Evolutionary conservation across 2,113 vertebrate genomes (phyloP).

Genomic region (Panthera uncia): DNA sequence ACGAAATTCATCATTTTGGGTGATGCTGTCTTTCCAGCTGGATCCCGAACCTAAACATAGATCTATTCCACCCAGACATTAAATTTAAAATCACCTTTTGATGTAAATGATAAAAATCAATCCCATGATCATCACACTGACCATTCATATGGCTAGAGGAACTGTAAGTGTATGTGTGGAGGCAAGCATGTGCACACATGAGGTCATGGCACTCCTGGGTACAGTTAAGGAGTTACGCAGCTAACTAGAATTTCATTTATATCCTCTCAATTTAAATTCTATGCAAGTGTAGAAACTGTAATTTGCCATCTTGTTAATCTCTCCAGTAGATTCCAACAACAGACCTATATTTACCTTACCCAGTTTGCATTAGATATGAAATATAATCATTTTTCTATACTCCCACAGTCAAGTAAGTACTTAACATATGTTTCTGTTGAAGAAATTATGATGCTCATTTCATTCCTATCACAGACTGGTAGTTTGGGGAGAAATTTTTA

Average conservation of each 20-base stretch:
- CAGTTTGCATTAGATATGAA: slow-evolving; percentile 29
- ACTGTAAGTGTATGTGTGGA: not conserved
- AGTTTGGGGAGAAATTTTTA: not conserved
- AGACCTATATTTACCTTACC: slow-evolving; percentile 34
- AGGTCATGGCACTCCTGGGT: not conserved
- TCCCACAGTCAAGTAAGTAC: slow-evolving; percentile 5
- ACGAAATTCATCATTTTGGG: slow-evolving; percentile 23
- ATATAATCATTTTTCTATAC: slow-evolving; percentile 3
- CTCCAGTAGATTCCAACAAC: not conserved
- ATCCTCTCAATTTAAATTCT: slow-evolving; percentile 49
- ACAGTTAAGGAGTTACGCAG: not conserved
- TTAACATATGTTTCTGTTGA: slow-evolving; percentile 54
- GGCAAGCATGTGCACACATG: not conserved
- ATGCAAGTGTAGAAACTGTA: not conserved
- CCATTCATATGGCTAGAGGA: not conserved
- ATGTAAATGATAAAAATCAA: not conserved
- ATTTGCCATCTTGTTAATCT: slow-evolving; percentile 43
- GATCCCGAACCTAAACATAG: not conserved
- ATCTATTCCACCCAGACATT: not conserved
- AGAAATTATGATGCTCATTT: slow-evolving; percentile 38
- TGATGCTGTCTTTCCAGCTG: not conserved
- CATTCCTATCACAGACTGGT: slow-evolving; percentile 3
- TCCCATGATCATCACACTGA: not conserved
- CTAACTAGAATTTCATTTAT: not conserved
- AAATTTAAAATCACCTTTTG: not conserved